Conservation (phyloP, 2,797 vertebrate species). For the Ciconia nigra region DNA sequence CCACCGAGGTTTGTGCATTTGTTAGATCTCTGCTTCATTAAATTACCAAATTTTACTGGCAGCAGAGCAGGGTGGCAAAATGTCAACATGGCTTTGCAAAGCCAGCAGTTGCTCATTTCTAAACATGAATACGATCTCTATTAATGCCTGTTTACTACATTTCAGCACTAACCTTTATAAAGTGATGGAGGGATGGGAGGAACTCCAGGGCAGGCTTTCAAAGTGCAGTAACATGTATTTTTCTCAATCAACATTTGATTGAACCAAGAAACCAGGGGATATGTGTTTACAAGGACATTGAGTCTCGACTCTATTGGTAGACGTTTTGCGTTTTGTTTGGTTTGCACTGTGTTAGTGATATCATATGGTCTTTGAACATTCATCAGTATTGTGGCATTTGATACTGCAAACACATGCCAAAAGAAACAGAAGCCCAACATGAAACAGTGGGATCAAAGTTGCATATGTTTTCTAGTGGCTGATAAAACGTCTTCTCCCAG, state of each 20-base stretch:
- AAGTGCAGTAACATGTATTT: background rate
- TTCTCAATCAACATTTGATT: background rate
- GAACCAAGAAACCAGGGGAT: background rate
- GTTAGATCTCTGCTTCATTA: conserved; percentile 66
- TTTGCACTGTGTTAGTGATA: background rate
- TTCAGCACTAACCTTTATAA: background rate
- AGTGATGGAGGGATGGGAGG: background rate
- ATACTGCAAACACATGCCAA: conserved; percentile 44
- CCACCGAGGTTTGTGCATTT: conserved; percentile 14
- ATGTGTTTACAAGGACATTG: background rate
- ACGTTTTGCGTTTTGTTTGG: background rate
- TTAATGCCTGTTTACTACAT: conserved; percentile 1
- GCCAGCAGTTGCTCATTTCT: conserved; percentile 50
- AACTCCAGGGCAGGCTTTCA: background rate
- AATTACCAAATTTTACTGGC: conserved; percentile 71
- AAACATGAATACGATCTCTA: conserved; percentile 62
- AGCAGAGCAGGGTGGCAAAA: conserved; percentile 56
- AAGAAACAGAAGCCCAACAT: conserved; percentile 16
- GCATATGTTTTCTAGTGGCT: conserved; percentile 44
- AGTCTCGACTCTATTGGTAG: background rate
- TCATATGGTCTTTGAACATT: conserved; percentile 47
- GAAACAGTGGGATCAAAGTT: conserved; percentile 41
- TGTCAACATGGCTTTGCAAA: conserved; percentile 64
- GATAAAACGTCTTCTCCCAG: background rate
- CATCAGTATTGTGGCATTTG: conserved; percentile 27